Evolutionary conservation across 2,113 vertebrate species (phyloP).

Genomic region (Lynx canadensis): DNA sequence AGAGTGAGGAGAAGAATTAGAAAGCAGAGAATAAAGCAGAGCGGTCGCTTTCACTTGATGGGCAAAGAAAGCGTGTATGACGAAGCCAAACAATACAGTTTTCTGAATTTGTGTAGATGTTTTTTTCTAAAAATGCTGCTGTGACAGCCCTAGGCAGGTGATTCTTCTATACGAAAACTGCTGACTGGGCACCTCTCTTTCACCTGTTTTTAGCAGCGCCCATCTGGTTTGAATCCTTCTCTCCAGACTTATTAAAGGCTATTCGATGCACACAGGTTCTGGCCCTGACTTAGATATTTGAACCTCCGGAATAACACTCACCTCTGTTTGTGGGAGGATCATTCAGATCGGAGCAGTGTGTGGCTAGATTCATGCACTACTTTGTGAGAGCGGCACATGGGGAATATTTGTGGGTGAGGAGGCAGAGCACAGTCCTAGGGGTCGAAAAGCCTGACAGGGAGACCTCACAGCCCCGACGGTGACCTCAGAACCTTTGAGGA

Average conservation of each 20-base stretch:
- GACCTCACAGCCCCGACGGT: not conserved
- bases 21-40: conserved; percentile 40
- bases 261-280: not conserved
- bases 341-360: not conserved
- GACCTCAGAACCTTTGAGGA: not conserved
- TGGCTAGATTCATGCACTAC: not conserved
- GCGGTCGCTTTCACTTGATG: conserved; percentile 12
- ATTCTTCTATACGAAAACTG: not conserved
- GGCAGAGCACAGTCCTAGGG: not conserved
- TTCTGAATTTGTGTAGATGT: not conserved
- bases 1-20: conserved; percentile 52
- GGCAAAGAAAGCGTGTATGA: conserved; percentile 23
- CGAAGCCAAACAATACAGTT: not conserved
- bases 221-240: not conserved
- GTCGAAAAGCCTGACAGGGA: no score
- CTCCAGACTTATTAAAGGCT: not conserved
- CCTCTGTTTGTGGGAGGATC: not conserved
- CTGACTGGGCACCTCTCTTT: not conserved
- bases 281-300: not conserved
- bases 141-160: not conserved
- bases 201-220: not conserved
- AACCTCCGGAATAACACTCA: not conserved
- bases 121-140: not conserved
- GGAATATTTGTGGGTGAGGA: not conserved
- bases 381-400: not conserved